Evolutionary conservation across 1,140 invertebrate genomes (phyloP).

Genomic region (Manduca sexta): DNA sequence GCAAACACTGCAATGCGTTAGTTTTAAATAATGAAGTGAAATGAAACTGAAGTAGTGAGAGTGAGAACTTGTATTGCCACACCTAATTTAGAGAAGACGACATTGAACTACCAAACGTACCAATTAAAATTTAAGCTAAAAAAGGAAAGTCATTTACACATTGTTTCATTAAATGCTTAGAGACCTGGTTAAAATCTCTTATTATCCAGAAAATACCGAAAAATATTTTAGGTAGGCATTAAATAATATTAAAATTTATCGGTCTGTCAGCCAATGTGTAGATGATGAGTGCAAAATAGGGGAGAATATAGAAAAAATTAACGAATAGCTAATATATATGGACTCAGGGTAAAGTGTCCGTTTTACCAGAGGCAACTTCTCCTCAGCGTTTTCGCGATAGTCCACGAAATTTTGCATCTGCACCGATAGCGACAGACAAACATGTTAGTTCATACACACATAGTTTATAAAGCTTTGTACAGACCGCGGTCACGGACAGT

Average conservation of each 20-base stretch:
- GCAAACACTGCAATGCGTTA: background rate
- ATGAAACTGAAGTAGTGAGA: constrained; percentile 5
- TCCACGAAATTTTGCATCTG: constrained; percentile 89
- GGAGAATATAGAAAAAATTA: constrained; percentile 31
- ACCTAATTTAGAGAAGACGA: constrained; percentile 5
- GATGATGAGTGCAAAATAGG: constrained; percentile 23
- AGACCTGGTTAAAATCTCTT: no score
- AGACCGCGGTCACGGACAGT: background rate
- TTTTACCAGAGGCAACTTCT: constrained; percentile 91
- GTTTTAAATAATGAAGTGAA: background rate
- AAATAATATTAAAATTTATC: no score
- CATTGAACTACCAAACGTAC: constrained; percentile 11
- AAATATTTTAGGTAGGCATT: no score
- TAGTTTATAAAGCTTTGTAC: constrained; percentile 26
- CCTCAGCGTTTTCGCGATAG: constrained; percentile 89
- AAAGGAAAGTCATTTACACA: constrained; percentile 16
- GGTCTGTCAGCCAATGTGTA: constrained; percentile 4
- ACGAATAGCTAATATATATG: constrained; percentile 49
- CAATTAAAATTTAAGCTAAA: constrained; percentile 13
- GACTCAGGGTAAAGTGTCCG: constrained; percentile 57
- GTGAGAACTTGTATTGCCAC: constrained; percentile 9
- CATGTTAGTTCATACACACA: constrained; percentile 40
- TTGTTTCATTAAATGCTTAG: constrained; percentile 3
- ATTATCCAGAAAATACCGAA: background rate
- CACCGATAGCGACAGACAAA: constrained; percentile 66